A percentile compares a stretch with the other conserved stretches of the same genome.
These are phyloP conservation scores for Lithophane leautieri DNA, from an alignment of 2,888 invertebrate species.

Conservation along the genomic window DNA sequence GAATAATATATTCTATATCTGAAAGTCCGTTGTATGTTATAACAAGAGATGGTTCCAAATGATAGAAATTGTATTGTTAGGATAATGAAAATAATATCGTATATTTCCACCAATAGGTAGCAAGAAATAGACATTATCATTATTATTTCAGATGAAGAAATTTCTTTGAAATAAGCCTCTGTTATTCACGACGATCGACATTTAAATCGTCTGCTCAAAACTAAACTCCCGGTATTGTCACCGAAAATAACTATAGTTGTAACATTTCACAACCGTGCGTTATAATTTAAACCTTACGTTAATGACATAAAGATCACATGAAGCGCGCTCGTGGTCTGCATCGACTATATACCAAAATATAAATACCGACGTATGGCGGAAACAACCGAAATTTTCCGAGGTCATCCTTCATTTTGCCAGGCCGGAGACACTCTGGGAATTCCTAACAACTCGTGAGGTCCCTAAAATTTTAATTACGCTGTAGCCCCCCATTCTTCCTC, in stretches of 20 bases:
- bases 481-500: conserved; percentile 70
- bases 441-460: conserved; percentile 70
- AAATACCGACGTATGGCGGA: conserved; percentile 61
- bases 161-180: conserved; percentile 3
- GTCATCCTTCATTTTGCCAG: conserved; percentile 66
- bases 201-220: conserved; percentile 31
- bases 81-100: conserved; percentile 2
- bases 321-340: neutral
- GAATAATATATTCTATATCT: neutral
- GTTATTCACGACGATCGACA: conserved; percentile 9
- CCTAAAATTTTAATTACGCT: conserved; percentile 81
- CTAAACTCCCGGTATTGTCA: conserved; percentile 25
- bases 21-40: conserved; percentile 1
- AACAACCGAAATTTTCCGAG: conserved; percentile 66
- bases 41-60: neutral
- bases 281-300: neutral
- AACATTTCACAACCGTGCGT: neutral
- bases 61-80: conserved; percentile 6
- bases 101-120: conserved; percentile 5
- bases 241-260: conserved; percentile 25
- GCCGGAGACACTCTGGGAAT: conserved; percentile 66
- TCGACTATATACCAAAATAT: conserved; percentile 46
- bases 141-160: neutral
- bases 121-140: conserved; percentile 20
- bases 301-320: neutral